Conservation (phyloP, 1,140 invertebrate species). For the Scaptodrosophila lebanonensis region DNA sequence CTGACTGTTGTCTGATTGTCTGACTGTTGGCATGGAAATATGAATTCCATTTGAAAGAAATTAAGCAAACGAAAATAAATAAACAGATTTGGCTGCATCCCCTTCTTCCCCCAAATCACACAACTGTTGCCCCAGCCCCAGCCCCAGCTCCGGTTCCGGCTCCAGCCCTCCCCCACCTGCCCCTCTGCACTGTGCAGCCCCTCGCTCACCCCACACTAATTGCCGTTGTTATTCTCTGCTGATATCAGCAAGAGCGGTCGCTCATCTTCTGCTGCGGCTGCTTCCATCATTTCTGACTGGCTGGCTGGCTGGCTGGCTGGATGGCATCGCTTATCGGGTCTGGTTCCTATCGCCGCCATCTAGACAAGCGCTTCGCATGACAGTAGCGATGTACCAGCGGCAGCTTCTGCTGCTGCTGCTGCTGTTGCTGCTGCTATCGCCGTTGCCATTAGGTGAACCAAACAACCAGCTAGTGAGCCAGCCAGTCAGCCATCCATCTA, state of each 20-base stretch:
- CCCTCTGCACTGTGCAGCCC: neutral
- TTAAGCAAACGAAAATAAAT: constrained; percentile 50
- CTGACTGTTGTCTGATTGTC: neutral
- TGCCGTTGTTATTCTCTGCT: constrained; percentile 20
- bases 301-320: neutral
- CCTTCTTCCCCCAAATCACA: neutral
- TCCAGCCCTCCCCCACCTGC: neutral
- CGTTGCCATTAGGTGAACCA: constrained; percentile 34
- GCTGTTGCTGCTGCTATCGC: constrained; percentile 19
- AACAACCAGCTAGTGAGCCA: constrained; percentile 52
- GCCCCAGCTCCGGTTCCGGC: neutral
- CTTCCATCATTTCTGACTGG: constrained; percentile 17
- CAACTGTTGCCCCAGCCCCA: neutral
- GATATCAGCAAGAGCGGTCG: constrained; percentile 33
- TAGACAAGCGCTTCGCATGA: constrained; percentile 30
- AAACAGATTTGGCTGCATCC: constrained; percentile 63
- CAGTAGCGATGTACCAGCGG: no score
- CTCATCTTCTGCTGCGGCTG: constrained; percentile 7
- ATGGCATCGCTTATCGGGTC: constrained; percentile 29
- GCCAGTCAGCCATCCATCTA: constrained; percentile 23
- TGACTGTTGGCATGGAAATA: constrained; percentile 39
- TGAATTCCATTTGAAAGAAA: constrained; percentile 66
- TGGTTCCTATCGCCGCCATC: constrained; percentile 36
- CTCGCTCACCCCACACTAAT: constrained; percentile 13
- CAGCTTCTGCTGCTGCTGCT: constrained; percentile 12